Evolutionary conservation across 2,113 vertebrate genomes (phyloP).

Genomic region (Acrocephalus arundinaceus): DNA sequence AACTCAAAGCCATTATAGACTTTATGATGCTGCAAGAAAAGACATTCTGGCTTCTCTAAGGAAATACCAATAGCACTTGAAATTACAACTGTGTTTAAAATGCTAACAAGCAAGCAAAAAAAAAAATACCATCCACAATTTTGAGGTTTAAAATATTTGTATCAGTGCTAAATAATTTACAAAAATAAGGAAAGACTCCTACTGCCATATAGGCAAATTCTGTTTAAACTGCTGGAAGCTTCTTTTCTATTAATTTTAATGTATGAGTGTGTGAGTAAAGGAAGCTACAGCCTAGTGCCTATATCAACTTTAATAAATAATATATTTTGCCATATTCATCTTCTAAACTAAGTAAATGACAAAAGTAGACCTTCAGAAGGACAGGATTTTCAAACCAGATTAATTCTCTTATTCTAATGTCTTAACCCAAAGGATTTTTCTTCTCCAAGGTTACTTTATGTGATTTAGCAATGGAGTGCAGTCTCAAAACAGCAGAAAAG

Average conservation of each 20-base stretch:
- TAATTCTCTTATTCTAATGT: slow-evolving; percentile 1
- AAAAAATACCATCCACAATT: background rate
- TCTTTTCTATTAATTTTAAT: slow-evolving; percentile 69
- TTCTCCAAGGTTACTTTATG: background rate
- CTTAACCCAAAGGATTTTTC: slow-evolving; percentile 21
- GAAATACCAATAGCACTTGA: background rate
- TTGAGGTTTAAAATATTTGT: slow-evolving; percentile 47
- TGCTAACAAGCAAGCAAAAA: background rate
- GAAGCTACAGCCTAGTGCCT: slow-evolving; percentile 27
- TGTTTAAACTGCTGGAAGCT: slow-evolving; percentile 50
- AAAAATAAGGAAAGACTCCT: background rate
- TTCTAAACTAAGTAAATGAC: slow-evolving; percentile 65
- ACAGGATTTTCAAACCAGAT: slow-evolving; percentile 23
- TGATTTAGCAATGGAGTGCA: background rate
- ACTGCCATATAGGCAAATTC: background rate
- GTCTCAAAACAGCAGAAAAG: background rate
- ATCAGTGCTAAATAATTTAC: slow-evolving; percentile 49
- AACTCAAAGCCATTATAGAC: background rate
- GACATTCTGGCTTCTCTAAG: background rate
- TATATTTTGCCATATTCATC: slow-evolving; percentile 62
- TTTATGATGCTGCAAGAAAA: slow-evolving; percentile 2
- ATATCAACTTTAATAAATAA: slow-evolving; percentile 66
- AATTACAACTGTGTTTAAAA: slow-evolving; percentile 40
- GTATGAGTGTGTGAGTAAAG: background rate
- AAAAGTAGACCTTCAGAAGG: slow-evolving; percentile 41